These are phyloP conservation scores for Colletes gigas DNA, from an alignment of 1,140 invertebrate genomes.

Conservation along the genomic window DNA sequence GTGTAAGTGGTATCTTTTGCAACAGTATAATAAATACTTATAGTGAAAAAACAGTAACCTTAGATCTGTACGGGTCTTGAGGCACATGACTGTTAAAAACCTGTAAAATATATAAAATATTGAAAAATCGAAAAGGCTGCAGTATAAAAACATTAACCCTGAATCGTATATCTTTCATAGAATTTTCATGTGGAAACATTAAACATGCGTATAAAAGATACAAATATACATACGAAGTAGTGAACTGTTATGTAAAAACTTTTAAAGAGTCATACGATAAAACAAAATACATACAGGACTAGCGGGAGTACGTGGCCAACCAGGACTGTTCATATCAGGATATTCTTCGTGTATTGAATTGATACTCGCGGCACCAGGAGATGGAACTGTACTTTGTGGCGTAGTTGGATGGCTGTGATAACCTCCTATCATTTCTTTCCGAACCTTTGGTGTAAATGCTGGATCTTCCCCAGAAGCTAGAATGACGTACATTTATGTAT, in stretches of 20 bases:
- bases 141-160: constrained; percentile 30
- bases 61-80: constrained; percentile 93
- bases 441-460: constrained; percentile 88
- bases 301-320: constrained; percentile 93
- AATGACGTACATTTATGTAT: constrained; percentile 12
- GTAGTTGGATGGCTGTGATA: constrained; percentile 87
- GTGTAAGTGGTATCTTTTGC: constrained; percentile 31
- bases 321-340: constrained; percentile 91
- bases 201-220: constrained; percentile 36
- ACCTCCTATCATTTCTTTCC: constrained; percentile 84
- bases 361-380: constrained; percentile 91
- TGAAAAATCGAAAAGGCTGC: constrained; percentile 47
- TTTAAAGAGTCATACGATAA: constrained; percentile 18
- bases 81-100: constrained; percentile 95
- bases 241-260: constrained; percentile 23
- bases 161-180: constrained; percentile 20
- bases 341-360: constrained; percentile 95
- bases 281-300: constrained; percentile 88
- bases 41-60: constrained; percentile 83
- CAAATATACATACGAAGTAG: constrained; percentile 38
- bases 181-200: constrained; percentile 18
- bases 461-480: constrained; percentile 93
- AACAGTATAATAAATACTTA: constrained; percentile 56
- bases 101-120: constrained; percentile 83
- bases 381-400: constrained; percentile 87